Base-by-base conservation (phyloP, 2,888 invertebrate genomes). In the Ceraclea dissimilis region DNA sequence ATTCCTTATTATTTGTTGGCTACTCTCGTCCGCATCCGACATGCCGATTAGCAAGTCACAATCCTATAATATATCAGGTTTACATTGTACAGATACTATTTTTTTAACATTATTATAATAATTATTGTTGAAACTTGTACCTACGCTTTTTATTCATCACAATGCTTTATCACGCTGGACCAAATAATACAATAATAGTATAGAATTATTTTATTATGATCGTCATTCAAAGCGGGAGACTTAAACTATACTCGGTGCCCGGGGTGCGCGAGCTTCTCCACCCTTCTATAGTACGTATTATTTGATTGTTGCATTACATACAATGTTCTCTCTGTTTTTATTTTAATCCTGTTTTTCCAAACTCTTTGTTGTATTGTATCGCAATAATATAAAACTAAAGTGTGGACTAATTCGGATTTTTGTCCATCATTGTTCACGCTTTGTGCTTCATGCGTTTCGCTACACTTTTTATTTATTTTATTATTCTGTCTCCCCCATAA, bases 41-140 rank as follows among this genome's bases (percentile, higher is more conserved):
- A 55, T 26, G 54, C 57, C 50, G 57, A 61, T 61, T 59, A 59
- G 52, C 52, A 13, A 13, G 55, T 59, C 55, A 59, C 55, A 61
- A 59, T 61, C 39, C 31, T 11, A 6, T 11, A 6, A 6, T 54
- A 59, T 57, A 59, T 59, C 57, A 52, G 58, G 54, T 57, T 59
- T 51, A 39, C 39, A 39, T 39, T n/a, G 39, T 39, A 16, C 39
- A 8, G 8, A 16, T 13, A 39, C 13, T 13, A 4, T 39, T 39
- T 39, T 39, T 16, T 8, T 31, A 6, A 11, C n/a, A n/a, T n/a
- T n/a, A n/a, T n/a, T n/a, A n/a, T n/a, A n/a, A n/a, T n/a, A n/a
- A n/a, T n/a, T n/a, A n/a, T n/a, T n/a, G n/a, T n/a, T n/a, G n/a
- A n/a, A n/a, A n/a, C n/a, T 31, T 8, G 31, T 31, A 11, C 31